phyloP scores from a whole-genome alignment of 2,113 vertebrate species.

The Neopipo cinnamomea region DNA sequence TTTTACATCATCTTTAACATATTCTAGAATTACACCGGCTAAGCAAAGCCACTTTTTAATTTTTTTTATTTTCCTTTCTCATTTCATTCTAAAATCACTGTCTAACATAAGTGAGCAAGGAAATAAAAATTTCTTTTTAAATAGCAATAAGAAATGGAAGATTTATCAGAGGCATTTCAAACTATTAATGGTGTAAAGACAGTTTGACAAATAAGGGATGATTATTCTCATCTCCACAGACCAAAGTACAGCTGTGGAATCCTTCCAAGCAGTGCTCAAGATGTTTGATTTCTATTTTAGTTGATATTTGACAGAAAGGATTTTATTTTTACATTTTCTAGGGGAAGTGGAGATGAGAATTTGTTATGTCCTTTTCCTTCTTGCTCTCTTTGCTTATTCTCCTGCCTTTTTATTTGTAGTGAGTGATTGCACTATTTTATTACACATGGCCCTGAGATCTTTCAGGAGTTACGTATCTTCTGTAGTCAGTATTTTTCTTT shows the following conservation, averaged over 20 bases:
- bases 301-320: constrained; percentile 19
- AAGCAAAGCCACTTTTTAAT: not conserved
- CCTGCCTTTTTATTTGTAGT: not conserved
- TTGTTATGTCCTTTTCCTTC: not conserved
- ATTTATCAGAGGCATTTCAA: constrained; percentile 22
- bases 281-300: constrained; percentile 35
- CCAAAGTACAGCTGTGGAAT: constrained; percentile 29
- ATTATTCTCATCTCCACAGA: constrained; percentile 8
- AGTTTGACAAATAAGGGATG: not conserved
- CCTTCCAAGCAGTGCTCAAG: constrained; percentile 6
- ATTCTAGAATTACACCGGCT: not conserved
- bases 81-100: not conserved
- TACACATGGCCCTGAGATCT: not conserved
- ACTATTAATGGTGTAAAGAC: constrained; percentile 40
- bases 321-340: constrained; percentile 27
- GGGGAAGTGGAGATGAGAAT: not conserved
- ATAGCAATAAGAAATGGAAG: not conserved
- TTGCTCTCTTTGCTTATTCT: not conserved
- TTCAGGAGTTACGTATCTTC: not conserved
- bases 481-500: not conserved
- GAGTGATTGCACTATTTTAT: not conserved
- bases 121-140: not conserved
- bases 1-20: constrained; percentile 16
- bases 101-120: not conserved
- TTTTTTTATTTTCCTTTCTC: not conserved